Conservation (phyloP, 2,888 invertebrate genomes). For the Theretra japonica region DNA sequence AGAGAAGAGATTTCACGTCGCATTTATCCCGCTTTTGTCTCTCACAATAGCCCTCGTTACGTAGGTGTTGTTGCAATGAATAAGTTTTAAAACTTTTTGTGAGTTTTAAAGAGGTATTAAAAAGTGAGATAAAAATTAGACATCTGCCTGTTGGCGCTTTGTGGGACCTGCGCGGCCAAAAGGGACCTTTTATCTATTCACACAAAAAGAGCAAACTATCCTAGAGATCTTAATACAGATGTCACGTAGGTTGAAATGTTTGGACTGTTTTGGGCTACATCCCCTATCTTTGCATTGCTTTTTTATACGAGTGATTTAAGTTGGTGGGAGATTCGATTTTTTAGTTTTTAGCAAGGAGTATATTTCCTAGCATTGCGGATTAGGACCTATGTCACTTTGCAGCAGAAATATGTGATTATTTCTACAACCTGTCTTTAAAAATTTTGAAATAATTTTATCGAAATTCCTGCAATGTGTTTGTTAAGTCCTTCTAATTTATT, state of each 20-base stretch:
- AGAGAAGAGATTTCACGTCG: constrained; percentile 78
- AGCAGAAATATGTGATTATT: too few relatives aligned
- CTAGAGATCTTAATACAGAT: constrained; percentile 34
- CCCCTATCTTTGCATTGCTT: not conserved
- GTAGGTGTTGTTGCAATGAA: constrained; percentile 80
- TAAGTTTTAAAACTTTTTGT: constrained; percentile 70
- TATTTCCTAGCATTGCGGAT: too few relatives aligned
- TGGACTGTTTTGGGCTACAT: constrained; percentile 11
- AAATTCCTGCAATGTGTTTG: too few relatives aligned
- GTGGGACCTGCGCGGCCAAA: constrained; percentile 58
- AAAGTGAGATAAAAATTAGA: constrained; percentile 61
- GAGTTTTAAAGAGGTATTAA: constrained; percentile 57
- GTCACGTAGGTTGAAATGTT: constrained; percentile 28
- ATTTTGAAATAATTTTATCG: too few relatives aligned
- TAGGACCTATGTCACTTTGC: too few relatives aligned
- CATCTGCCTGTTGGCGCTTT: constrained; percentile 71
- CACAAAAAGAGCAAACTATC: constrained; percentile 66
- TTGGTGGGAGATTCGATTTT: too few relatives aligned
- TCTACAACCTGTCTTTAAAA: too few relatives aligned
- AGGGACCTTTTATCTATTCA: constrained; percentile 53
- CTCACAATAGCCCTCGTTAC: constrained; percentile 71
- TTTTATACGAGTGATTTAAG: not conserved
- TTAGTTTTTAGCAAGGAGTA: too few relatives aligned
- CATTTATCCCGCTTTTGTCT: constrained; percentile 77
- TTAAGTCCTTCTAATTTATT: too few relatives aligned